Evolutionary conservation across 2,113 vertebrate genomes (phyloP).

Genomic region (Pluvianellus socialis): DNA sequence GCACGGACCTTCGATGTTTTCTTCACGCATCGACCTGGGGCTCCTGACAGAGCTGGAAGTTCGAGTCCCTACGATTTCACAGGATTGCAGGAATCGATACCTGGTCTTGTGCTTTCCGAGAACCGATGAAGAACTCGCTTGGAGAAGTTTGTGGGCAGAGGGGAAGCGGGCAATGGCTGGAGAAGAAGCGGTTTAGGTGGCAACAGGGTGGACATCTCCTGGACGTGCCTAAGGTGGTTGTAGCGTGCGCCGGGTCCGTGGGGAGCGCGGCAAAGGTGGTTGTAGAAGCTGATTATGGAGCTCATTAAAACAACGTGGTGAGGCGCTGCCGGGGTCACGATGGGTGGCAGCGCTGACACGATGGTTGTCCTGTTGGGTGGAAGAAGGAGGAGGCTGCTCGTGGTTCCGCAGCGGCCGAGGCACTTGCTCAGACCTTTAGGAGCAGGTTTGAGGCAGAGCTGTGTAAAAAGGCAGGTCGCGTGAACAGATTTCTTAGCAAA

Average conservation of each 20-base stretch:
- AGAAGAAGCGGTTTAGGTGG: neutral
- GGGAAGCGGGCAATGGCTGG: too few relatives aligned
- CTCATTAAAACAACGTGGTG: neutral
- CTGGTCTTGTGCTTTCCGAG: neutral
- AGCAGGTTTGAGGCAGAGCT: neutral
- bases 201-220: neutral
- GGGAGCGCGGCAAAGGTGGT: neutral
- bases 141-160: neutral
- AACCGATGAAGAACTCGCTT: neutral
- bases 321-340: neutral
- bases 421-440: neutral
- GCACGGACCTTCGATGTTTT: neutral
- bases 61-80: neutral
- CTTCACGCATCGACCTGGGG: neutral
- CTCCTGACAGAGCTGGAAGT: neutral
- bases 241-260: neutral
- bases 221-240: neutral
- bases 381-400: neutral
- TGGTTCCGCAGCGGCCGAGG: fast-evolving
- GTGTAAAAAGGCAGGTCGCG: neutral
- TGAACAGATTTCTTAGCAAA: too few relatives aligned
- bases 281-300: neutral
- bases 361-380: neutral
- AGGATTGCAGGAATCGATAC: neutral
- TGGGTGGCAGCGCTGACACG: neutral